phyloP scores from a whole-genome alignment of 2,113 vertebrate species.

The Protobothrops mucrosquamatus region DNA sequence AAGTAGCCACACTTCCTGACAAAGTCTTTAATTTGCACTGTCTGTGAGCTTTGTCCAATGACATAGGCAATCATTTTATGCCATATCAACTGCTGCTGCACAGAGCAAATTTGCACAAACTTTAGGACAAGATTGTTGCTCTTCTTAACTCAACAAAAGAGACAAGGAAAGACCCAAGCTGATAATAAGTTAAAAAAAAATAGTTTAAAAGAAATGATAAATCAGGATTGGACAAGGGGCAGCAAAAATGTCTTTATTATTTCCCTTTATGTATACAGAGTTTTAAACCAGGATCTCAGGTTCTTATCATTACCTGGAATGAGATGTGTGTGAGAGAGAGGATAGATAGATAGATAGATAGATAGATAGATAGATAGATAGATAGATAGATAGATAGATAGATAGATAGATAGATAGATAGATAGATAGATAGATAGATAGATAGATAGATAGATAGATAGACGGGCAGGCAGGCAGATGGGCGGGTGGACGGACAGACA shows the following conservation, averaged over 20 bases:
- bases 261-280: background rate
- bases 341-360: background rate
- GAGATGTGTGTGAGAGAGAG: no score
- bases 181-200: background rate
- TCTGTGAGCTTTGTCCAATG: background rate
- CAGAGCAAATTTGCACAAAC: background rate
- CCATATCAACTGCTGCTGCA: background rate
- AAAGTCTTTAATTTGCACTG: background rate
- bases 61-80: background rate
- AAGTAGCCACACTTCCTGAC: background rate
- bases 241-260: background rate
- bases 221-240: background rate
- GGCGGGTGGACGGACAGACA: no score
- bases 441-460: background rate
- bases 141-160: background rate
- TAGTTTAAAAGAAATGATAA: background rate
- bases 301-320: background rate
- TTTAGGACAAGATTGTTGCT: background rate
- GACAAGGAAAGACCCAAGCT: background rate
- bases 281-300: background rate
- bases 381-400: no score
- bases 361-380: no score
- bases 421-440: background rate
- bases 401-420: background rate
- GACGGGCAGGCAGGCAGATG: no score